Evolutionary conservation across 2,113 vertebrate genomes (phyloP).

Genomic region (Meleagris gallopavo): DNA sequence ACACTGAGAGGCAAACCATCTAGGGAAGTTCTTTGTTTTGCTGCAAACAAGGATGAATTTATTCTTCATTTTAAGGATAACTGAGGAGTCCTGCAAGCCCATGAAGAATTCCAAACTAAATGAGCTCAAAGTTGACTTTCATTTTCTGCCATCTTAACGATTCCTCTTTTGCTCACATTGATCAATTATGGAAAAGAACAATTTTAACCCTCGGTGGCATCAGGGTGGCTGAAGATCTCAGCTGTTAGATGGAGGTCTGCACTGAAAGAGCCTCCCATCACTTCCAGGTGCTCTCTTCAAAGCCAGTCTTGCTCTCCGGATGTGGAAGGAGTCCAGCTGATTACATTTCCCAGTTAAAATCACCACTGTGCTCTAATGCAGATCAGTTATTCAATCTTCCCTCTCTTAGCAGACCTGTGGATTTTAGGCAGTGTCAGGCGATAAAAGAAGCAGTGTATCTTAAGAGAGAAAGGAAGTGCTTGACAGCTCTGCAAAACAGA

Average conservation of each 20-base stretch:
- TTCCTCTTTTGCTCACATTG: not conserved
- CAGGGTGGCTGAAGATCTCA: not conserved
- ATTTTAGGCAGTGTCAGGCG: fast-evolving
- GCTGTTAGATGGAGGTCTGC: not conserved
- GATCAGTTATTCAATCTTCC: not conserved
- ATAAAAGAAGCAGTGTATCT: not conserved
- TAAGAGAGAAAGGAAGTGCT: not conserved
- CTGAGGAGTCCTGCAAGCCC: not conserved
- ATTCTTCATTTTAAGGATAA: not conserved
- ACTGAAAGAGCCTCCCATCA: not conserved
- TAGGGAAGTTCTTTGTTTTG: not conserved
- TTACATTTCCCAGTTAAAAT: not conserved
- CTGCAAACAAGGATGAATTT: not conserved
- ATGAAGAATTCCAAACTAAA: not conserved
- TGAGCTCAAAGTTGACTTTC: not conserved
- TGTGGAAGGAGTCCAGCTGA: not conserved
- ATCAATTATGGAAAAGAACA: not conserved
- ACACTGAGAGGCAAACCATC: not conserved
- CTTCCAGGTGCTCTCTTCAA: not conserved
- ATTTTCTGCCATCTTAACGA: not conserved
- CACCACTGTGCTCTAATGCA: not conserved
- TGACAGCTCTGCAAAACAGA: not conserved
- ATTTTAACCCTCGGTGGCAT: not conserved
- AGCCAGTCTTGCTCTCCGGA: not conserved
- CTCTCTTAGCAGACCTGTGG: not conserved